Base-by-base conservation (phyloP, 2,888 invertebrate species). In the Callimorpha dominula region DNA sequence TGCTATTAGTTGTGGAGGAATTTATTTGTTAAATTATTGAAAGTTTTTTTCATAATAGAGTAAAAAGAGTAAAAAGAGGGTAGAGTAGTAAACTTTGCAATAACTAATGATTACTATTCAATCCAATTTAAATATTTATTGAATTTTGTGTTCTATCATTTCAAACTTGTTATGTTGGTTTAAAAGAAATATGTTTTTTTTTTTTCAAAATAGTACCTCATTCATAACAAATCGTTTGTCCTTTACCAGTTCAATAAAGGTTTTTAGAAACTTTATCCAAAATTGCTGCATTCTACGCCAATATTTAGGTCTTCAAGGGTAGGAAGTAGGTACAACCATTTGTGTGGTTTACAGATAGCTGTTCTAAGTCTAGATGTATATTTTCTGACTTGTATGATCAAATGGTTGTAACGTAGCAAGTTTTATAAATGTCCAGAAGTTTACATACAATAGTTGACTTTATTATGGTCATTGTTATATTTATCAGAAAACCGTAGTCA, bases 401-500 rank as follows among this genome's bases (percentile, higher is more conserved):
- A 8, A 46, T 9, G 6, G 9, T 9, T 8, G 43, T 46, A 46
- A 46, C 43, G 43, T 31, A 46, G 6, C 6, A 4, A 3, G 6
- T 46, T 46, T 46, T 14, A 31, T 1, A 12, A 60, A 20, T 57
- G 12, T 57, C 20, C 20, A 31, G 20, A 20, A 20, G 11, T 20
- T 57, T 57, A 31, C 20, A 20, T 57, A 20, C 11, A 57, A 60
- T 31, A 49, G 20, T 20, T 49, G 52, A 42, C 63, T 43, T 11
- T 64, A 15, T 11, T 40, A 43, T 17, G 63, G 31, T 31, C 60
- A 31, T 14, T 31, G 14, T 31, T 60, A 60, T 60, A 65, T 71
- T 72, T 72, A 73, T 68, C 77, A 70, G 71, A 68, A 73, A 54
- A 68, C 70, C 72, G 68, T 31, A 68, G 20, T 67, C 70, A 72